Conservation (phyloP, 2,888 invertebrate genomes). For the Stramonita haemastoma region DNA sequence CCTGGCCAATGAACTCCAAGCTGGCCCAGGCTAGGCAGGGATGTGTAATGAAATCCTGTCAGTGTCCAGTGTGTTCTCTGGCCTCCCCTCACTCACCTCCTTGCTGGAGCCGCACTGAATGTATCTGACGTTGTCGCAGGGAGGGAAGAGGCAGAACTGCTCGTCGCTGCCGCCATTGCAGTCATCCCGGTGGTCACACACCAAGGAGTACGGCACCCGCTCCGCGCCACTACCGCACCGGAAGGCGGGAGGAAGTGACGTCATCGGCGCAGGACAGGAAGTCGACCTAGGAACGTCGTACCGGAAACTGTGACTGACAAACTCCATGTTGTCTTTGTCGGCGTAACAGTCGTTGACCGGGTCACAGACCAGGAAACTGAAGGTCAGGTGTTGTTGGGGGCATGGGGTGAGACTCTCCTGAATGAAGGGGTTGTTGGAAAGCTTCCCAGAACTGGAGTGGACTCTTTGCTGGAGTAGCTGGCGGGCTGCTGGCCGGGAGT, state of each 20-base stretch:
- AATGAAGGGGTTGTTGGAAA: too few relatives aligned
- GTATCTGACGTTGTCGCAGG: too few relatives aligned
- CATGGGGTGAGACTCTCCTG: background rate
- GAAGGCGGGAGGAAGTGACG: slow-evolving; percentile 15
- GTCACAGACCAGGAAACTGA: background rate
- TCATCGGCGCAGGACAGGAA: background rate
- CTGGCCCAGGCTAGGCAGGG: too few relatives aligned
- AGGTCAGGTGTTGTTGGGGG: background rate
- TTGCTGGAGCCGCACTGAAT: too few relatives aligned
- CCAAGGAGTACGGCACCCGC: background rate
- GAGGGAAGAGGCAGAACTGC: background rate
- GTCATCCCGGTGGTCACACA: slow-evolving; percentile 24
- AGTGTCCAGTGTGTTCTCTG: too few relatives aligned
- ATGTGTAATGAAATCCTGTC: too few relatives aligned
- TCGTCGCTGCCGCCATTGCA: slow-evolving; percentile 22
- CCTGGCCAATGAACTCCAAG: too few relatives aligned
- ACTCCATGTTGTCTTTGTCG: background rate
- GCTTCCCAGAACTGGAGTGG: background rate
- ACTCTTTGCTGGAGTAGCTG: background rate
- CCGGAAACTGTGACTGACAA: too few relatives aligned
- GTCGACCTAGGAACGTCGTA: background rate
- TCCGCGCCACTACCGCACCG: background rate
- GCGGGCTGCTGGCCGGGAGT: background rate
- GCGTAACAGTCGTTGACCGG: background rate
- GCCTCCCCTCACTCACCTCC: too few relatives aligned